Conservation (phyloP, 2,888 invertebrate species). For the Acrobeloides nanus region DNA sequence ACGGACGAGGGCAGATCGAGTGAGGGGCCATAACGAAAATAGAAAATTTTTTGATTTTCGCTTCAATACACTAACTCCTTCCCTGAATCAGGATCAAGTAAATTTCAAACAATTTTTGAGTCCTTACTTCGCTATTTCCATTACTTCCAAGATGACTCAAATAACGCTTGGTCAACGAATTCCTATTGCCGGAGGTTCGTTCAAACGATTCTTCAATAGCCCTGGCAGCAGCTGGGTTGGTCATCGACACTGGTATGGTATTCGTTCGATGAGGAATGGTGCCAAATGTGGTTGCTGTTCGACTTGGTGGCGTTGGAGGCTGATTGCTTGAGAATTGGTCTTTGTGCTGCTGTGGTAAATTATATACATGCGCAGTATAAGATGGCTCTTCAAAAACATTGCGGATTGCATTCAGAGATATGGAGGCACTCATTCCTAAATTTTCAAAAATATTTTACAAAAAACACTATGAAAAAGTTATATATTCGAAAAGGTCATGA, state of each 20-base stretch:
- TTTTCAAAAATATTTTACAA: not conserved
- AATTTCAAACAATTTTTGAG: not conserved
- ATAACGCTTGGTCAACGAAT: slow-evolving; percentile 17
- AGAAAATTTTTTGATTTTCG: too few relatives aligned
- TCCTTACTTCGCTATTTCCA: not conserved
- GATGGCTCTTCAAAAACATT: too few relatives aligned
- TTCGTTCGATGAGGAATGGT: slow-evolving; percentile 1
- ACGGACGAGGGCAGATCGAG: too few relatives aligned
- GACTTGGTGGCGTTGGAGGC: not conserved
- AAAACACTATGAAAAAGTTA: too few relatives aligned
- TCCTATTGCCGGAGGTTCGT: slow-evolving; percentile 4
- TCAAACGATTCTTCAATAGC: slow-evolving; percentile 9
- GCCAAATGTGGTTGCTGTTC: not conserved
- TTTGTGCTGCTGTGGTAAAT: not conserved
- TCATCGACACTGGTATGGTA: not conserved
- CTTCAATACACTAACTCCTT: too few relatives aligned
- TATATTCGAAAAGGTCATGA: too few relatives aligned
- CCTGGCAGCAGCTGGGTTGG: not conserved
- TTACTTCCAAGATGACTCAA: slow-evolving; percentile 13
- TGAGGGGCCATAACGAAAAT: too few relatives aligned
- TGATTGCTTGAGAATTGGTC: not conserved
- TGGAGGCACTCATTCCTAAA: slow-evolving; percentile 14
- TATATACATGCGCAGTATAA: too few relatives aligned
- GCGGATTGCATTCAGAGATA: slow-evolving; percentile 19
- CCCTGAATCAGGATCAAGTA: too few relatives aligned